Conservation (phyloP, 1,140 invertebrate genomes). For the Apis cerana region DNA sequence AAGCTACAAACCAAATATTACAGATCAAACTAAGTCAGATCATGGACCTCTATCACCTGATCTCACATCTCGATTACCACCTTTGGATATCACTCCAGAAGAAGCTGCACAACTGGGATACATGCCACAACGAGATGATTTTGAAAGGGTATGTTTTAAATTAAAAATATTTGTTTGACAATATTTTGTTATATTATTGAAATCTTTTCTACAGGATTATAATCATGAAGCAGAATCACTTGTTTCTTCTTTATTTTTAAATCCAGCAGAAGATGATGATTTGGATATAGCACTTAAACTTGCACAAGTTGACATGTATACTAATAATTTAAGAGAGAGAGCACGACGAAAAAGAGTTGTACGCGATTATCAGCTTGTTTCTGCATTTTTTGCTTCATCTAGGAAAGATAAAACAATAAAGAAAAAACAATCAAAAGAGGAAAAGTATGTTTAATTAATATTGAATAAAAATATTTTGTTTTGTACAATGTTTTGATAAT, state of each 20-base stretch:
- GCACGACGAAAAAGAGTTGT: constrained; percentile 93
- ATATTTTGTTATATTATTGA: neutral
- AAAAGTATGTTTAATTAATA: constrained; percentile 83
- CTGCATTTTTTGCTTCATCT: constrained; percentile 87
- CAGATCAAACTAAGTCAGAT: constrained; percentile 89
- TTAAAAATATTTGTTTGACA: neutral
- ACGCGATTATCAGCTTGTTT: constrained; percentile 92
- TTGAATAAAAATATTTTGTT: constrained; percentile 14
- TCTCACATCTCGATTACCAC: constrained; percentile 87
- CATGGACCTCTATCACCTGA: constrained; percentile 90
- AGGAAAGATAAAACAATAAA: constrained; percentile 82
- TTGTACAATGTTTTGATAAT: neutral
- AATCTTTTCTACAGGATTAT: constrained; percentile 86
- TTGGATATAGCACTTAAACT: constrained; percentile 88
- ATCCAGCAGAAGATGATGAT: constrained; percentile 92
- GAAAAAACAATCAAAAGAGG: constrained; percentile 87
- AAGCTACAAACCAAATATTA: constrained; percentile 84
- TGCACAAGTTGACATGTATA: constrained; percentile 92
- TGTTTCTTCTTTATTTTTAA: constrained; percentile 90
- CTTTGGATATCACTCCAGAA: constrained; percentile 89
- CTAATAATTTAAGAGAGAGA: constrained; percentile 90
- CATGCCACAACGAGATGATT: constrained; percentile 97
- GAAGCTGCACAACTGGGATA: constrained; percentile 96
- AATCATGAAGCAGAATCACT: constrained; percentile 95
- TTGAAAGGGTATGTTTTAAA: constrained; percentile 88